These are phyloP conservation scores for Drosophila nigromelanica DNA, from an alignment of 1,140 invertebrate species.

Conservation along the genomic window DNA sequence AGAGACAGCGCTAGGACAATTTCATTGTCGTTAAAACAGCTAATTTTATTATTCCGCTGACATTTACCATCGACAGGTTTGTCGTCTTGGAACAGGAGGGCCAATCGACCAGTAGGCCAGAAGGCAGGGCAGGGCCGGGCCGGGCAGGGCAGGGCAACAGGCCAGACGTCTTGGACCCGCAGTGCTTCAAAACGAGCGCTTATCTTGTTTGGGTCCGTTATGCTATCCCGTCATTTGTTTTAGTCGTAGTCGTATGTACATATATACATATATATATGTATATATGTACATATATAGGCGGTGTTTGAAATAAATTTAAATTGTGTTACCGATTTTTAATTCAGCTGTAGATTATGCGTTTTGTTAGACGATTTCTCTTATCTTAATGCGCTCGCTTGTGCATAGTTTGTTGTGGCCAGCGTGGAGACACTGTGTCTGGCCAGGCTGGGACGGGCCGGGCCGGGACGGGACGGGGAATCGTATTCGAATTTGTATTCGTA, in stretches of 20 bases:
- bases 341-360: conserved; percentile 79
- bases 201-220: conserved; percentile 74
- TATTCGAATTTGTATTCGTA: background rate
- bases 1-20: conserved; percentile 51
- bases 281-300: conserved; percentile 22
- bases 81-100: conserved; percentile 40
- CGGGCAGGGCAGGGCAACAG: background rate
- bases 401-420: conserved; percentile 16
- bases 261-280: conserved; percentile 19
- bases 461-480: conserved; percentile 4
- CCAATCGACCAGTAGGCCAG: conserved; percentile 7
- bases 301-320: conserved; percentile 75
- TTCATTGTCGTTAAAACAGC: conserved; percentile 75
- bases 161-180: conserved; percentile 39
- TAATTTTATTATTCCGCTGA: conserved; percentile 80
- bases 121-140: background rate
- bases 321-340: conserved; percentile 76
- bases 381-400: conserved; percentile 67
- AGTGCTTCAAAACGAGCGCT: conserved; percentile 34
- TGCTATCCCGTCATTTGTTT: conserved; percentile 66
- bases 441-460: conserved; percentile 20
- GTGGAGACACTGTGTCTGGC: conserved; percentile 77
- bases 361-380: conserved; percentile 82
- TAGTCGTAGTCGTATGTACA: conserved; percentile 28
- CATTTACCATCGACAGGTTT: conserved; percentile 74